These are phyloP conservation scores for Bubalus kerabau DNA, from an alignment of 2,113 vertebrate genomes.

Conservation along the genomic window DNA sequence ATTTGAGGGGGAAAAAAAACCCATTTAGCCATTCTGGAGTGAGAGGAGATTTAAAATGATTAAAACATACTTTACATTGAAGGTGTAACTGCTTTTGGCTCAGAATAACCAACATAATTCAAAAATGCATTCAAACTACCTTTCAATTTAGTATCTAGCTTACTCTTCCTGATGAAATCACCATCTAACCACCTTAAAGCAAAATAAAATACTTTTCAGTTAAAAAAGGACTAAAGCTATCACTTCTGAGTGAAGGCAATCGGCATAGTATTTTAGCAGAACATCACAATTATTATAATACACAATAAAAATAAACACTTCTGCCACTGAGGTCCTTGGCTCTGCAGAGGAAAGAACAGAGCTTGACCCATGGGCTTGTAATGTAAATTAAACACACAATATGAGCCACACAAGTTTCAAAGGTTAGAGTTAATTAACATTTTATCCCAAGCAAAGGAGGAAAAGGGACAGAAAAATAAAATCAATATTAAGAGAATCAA, in stretches of 20 bases:
- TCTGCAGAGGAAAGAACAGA: neutral
- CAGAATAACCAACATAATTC: conserved; percentile 52
- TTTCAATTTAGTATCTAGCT: conserved; percentile 17
- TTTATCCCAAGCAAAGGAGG: conserved; percentile 53
- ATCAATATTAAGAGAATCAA: conserved; percentile 64
- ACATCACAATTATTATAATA: neutral
- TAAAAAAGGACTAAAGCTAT: conserved; percentile 23
- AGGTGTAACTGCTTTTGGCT: conserved; percentile 49
- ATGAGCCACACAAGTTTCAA: conserved; percentile 31
- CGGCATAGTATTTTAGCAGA: conserved; percentile 29
- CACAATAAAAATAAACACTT: conserved; percentile 45
- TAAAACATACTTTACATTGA: conserved; percentile 39
- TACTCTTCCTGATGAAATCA: conserved; percentile 34
- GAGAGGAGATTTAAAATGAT: conserved; percentile 42
- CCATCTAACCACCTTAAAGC: conserved; percentile 15
- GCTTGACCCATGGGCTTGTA: conserved; percentile 30
- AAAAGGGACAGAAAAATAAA: conserved; percentile 69
- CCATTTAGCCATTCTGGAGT: conserved; percentile 26
- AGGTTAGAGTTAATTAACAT: conserved; percentile 67
- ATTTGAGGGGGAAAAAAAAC: neutral
- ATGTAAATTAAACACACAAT: conserved; percentile 66
- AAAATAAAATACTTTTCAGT: conserved; percentile 45
- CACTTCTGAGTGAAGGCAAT: conserved; percentile 22
- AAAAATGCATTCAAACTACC: conserved; percentile 39
- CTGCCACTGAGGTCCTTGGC: neutral